These are phyloP conservation scores for Brotula barbata DNA, from an alignment of 2,797 vertebrate species.

Conservation along the genomic window DNA sequence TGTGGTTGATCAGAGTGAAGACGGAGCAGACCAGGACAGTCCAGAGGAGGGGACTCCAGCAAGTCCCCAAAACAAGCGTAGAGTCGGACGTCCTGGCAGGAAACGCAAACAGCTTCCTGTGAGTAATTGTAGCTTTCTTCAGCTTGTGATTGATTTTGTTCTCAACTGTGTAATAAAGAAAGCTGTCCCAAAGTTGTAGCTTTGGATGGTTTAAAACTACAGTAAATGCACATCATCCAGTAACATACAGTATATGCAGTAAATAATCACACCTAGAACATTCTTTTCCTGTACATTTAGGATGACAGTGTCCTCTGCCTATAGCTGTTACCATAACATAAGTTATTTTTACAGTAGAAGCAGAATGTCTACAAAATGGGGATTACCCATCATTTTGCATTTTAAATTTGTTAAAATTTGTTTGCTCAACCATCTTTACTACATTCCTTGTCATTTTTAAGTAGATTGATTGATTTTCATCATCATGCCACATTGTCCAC, in stretches of 20 bases:
- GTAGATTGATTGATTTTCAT: no score
- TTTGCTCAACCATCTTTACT: conserved; percentile 1
- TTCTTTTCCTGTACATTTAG: no score
- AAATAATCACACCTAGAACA: no score
- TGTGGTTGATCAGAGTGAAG: conserved; percentile 72
- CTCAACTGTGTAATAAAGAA: conserved; percentile 15
- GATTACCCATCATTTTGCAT: conserved; percentile 6
- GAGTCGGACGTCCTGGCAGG: conserved; percentile 90
- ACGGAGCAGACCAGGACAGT: conserved; percentile 81
- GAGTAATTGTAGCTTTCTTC: conserved; percentile 68
- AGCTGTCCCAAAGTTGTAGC: no score
- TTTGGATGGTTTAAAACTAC: no score
- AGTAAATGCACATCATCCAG: no score
- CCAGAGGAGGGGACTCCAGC: conserved; percentile 87
- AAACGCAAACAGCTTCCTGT: conserved; percentile 93
- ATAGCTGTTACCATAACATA: no score
- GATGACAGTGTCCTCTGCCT: no score
- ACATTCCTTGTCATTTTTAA: conserved; percentile 18
- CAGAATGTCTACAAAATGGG: conserved; percentile 18
- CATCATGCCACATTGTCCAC: no score
- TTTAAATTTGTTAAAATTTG: no score
- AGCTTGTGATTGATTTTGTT: conserved; percentile 3
- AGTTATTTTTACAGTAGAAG: no score
- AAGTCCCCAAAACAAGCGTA: conserved; percentile 82
- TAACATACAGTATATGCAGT: no score